Evolutionary conservation across 1,140 invertebrate genomes (phyloP).

Genomic region (Drosophila yakuba): DNA sequence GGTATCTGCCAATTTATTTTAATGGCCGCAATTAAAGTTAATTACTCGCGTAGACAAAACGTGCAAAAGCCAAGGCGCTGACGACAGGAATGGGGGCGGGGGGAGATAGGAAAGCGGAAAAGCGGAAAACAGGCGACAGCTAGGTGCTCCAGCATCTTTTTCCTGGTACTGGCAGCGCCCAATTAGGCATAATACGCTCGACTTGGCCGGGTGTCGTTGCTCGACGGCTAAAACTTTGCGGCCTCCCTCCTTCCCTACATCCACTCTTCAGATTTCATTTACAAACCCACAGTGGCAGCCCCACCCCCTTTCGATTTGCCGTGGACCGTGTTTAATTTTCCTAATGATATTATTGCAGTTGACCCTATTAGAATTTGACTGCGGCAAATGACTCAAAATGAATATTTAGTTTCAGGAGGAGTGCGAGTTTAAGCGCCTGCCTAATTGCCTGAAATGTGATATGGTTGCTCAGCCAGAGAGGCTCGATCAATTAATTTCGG

Average conservation of each 20-base stretch:
- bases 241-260: conserved; percentile 14
- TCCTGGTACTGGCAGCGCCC: conserved; percentile 68
- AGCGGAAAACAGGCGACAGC: conserved; percentile 48
- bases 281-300: background rate
- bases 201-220: conserved; percentile 66
- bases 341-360: conserved; percentile 84
- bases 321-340: conserved; percentile 77
- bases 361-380: conserved; percentile 81
- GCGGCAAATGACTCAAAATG: conserved; percentile 79
- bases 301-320: conserved; percentile 17
- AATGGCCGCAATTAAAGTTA: conserved; percentile 84
- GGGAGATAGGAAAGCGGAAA: conserved; percentile 15
- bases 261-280: conserved; percentile 1
- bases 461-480: conserved; percentile 51
- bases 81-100: background rate
- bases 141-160: conserved; percentile 50
- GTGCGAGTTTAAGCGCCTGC: conserved; percentile 53
- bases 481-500: conserved; percentile 70
- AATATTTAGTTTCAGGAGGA: conserved; percentile 64
- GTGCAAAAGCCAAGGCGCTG: conserved; percentile 70
- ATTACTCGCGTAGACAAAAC: conserved; percentile 84
- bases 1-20: conserved; percentile 84
- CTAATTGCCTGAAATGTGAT: conserved; percentile 76
- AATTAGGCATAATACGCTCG: conserved; percentile 82
- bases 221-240: conserved; percentile 67